Base-by-base conservation (phyloP, 2,797 vertebrate genomes). In the Acanthurus leucopareius region DNA sequence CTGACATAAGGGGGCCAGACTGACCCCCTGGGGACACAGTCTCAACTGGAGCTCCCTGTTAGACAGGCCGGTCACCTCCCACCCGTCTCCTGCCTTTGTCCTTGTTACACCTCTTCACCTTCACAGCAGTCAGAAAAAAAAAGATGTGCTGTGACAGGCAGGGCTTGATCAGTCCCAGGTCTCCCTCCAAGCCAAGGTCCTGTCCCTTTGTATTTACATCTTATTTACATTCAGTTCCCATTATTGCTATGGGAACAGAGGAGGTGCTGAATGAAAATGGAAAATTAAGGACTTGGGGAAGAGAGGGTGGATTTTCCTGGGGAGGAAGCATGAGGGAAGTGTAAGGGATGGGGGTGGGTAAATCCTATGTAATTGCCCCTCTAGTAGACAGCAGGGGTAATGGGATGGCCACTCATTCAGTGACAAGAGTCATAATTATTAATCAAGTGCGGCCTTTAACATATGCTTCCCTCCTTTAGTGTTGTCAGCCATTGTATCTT, bases 381-480 rank as follows among this genome's bases (percentile, higher is more conserved):
- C 60, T 59, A 85, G 75, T 47, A 82, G 84, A 84, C 85, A 91
- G 86, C 81, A 84, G 85, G 76, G 84, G 73, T 82, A 80, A 88
- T 71, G 68, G 78, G 74, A 82, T 9, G 60, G 73, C 77, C 72
- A 72, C 79, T 87, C 65, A n/a, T 69, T 87, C 82, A 88, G 56
- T 70, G 85, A 86, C 84, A 89, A 75, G 83, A 59, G 78, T 87
- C 73, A 87, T 86, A 84, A 90, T 93, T 91, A 94, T 90, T 85
- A 86, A 90, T 85, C 79, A 86, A 79, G 78, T 48, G 60, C 49
- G 76, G 79, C 79, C 77, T 88, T 85, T 78, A 89, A 88, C 87
- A 93, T 91, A 86, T 90, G 87, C 60, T 78, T 60, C 57, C 64
- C 64, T 73, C 72, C 45, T 70, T 81, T 52, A 44, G 7, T 60